phyloP scores from a whole-genome alignment of 2,113 vertebrate species.

The Melanerpes formicivorus region DNA sequence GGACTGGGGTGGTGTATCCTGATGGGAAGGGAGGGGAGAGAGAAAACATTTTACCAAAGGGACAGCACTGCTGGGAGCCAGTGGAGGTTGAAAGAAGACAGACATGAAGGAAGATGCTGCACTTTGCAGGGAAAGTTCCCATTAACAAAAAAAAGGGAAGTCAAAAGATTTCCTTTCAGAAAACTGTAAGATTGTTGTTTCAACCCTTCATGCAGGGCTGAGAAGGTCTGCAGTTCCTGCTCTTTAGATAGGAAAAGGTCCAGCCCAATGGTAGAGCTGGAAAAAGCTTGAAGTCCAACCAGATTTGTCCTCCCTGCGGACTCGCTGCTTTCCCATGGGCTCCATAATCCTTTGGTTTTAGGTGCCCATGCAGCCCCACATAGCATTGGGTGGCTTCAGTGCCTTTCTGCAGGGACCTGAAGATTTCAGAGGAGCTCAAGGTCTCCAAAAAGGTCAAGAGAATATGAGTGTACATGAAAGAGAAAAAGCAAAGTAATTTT shows the following conservation, averaged over 20 bases:
- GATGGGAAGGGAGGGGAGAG: not conserved
- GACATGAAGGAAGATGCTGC: not conserved
- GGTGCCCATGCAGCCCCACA: not conserved
- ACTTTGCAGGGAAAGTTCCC: not conserved
- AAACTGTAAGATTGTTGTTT: not conserved
- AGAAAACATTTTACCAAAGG: not conserved
- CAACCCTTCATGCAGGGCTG: not conserved
- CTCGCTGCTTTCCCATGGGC: not conserved
- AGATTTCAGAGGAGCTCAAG: too few species aligned
- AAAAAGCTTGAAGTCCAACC: not conserved
- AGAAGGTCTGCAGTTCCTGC: not conserved
- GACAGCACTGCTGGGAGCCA: not conserved
- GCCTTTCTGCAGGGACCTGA: not conserved
- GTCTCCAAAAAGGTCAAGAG: not conserved
- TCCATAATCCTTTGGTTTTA: not conserved
- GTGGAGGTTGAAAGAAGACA: not conserved
- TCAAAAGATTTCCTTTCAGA: not conserved
- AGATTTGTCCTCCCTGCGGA: not conserved
- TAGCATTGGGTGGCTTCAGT: accelerated
- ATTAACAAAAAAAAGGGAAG: not conserved
- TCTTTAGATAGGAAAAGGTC: not conserved
- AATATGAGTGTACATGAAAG: accelerated
- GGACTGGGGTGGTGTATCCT: not conserved
- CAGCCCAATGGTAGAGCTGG: too few species aligned
- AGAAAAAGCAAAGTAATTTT: not conserved